Conservation (phyloP, 2,797 vertebrate species). For the Lepidocolaptes lacrymiger region DNA sequence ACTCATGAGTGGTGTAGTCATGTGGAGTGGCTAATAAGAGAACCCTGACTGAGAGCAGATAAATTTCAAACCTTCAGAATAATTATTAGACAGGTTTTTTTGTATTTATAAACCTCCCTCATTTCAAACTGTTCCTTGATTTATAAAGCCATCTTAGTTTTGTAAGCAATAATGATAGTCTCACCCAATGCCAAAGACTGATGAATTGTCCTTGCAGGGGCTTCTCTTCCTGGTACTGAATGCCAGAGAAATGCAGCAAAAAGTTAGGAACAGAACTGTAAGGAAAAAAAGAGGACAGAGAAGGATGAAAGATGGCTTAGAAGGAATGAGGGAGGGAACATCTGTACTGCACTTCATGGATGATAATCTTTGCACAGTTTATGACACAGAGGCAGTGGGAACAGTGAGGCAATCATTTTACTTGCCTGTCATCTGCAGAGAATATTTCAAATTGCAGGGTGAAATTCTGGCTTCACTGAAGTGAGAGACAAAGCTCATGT, state of each 20-base stretch:
- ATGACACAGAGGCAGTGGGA: slow-evolving; percentile 9
- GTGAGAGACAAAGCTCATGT: slow-evolving; percentile 18
- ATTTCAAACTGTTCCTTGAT: slow-evolving; percentile 58
- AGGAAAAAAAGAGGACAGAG: neutral
- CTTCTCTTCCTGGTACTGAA: slow-evolving; percentile 15
- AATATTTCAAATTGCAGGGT: slow-evolving; percentile 17
- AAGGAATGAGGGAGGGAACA: slow-evolving; percentile 22
- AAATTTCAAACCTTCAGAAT: slow-evolving; percentile 53
- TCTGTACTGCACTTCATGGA: slow-evolving; percentile 42
- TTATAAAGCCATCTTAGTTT: slow-evolving; percentile 64
- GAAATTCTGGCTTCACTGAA: slow-evolving; percentile 18
- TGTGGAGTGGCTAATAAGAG: slow-evolving; percentile 49
- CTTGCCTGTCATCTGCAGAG: slow-evolving; percentile 29
- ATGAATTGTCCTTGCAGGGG: slow-evolving; percentile 10
- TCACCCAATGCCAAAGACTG: slow-evolving; percentile 5
- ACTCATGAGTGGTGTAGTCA: slow-evolving; percentile 22
- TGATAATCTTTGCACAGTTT: slow-evolving; percentile 51
- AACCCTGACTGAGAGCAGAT: neutral
- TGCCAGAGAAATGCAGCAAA: neutral
- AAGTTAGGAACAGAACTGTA: slow-evolving; percentile 17
- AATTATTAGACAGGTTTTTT: slow-evolving; percentile 51
- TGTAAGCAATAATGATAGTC: slow-evolving; percentile 4
- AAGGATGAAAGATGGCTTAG: slow-evolving; percentile 38
- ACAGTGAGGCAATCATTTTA: slow-evolving; percentile 40
- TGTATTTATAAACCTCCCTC: slow-evolving; percentile 45